phyloP scores from a whole-genome alignment of 2,113 vertebrate species.

The Hiodon tergisus region DNA sequence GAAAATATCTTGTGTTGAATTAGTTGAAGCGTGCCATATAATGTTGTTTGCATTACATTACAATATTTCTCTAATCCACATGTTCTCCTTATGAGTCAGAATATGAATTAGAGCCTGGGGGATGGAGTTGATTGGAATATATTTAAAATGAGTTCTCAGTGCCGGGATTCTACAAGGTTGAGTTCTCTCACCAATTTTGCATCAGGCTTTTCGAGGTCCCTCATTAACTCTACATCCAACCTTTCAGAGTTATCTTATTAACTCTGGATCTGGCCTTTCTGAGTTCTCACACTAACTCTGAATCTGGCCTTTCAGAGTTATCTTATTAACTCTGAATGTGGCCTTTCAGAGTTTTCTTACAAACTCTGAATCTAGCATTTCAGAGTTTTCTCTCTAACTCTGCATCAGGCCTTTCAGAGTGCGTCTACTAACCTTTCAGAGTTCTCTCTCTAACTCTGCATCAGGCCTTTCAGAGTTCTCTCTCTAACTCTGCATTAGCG shows the following conservation, averaged over 20 bases:
- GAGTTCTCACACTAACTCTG: neutral
- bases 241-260: neutral
- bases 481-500: neutral
- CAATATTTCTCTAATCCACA: slow-evolving; percentile 3
- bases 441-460: neutral
- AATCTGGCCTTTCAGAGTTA: neutral
- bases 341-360: neutral
- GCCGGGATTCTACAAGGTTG: neutral
- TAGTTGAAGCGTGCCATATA: neutral
- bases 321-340: slow-evolving; percentile 3
- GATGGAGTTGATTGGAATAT: slow-evolving; percentile 1
- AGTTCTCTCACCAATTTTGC: too few species aligned
- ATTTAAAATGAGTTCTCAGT: neutral
- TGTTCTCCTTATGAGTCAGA: slow-evolving; percentile 2
- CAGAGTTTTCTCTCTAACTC: neutral
- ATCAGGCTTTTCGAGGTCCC: too few species aligned
- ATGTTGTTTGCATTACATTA: neutral
- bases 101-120: neutral
- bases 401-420: neutral
- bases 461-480: neutral
- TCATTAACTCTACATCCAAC: too few species aligned
- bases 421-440: neutral
- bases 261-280: slow-evolving; percentile 4
- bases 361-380: slow-evolving; percentile 5
- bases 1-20: neutral